A percentile compares a stretch with the other conserved stretches of the same genome.
Conservation (phyloP, 2,888 invertebrate genomes). For the Creontiades dilutus region DNA sequence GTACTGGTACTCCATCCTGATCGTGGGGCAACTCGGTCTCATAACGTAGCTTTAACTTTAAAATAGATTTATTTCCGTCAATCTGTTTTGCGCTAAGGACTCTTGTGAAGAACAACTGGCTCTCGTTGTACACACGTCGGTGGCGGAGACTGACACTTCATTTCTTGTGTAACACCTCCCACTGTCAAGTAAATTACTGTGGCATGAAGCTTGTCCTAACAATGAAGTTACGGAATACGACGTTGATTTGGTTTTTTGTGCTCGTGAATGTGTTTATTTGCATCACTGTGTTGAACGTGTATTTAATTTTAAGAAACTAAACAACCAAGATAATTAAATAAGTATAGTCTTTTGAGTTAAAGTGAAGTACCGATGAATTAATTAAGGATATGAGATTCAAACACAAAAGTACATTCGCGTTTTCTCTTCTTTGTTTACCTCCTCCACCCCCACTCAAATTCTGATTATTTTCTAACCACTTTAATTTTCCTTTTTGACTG, state of each 20-base stretch:
- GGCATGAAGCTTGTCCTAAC: conserved; percentile 71
- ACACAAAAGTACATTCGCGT: conserved; percentile 60
- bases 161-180: conserved; percentile 69
- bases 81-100: not conserved
- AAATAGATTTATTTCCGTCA: not conserved
- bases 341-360: conserved; percentile 43
- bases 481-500: conserved; percentile 5
- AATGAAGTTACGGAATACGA: conserved; percentile 1
- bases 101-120: conserved; percentile 69
- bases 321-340: conserved; percentile 31
- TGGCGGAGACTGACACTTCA: conserved; percentile 67
- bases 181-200: conserved; percentile 53
- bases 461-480: conserved; percentile 54
- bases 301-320: conserved; percentile 34
- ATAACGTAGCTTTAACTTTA: conserved; percentile 10
- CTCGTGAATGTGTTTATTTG: conserved; percentile 68
- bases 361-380: conserved; percentile 70
- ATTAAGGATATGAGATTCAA: conserved; percentile 59
- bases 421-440: conserved; percentile 67
- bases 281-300: conserved; percentile 66
- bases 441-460: conserved; percentile 42
- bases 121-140: conserved; percentile 70
- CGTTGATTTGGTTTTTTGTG: conserved; percentile 57
- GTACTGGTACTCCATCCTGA: no score
- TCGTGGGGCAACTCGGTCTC: not conserved